Evolutionary conservation across 2,797 vertebrate species (phyloP).

Genomic region (Tenualosa thibaudeaui): DNA sequence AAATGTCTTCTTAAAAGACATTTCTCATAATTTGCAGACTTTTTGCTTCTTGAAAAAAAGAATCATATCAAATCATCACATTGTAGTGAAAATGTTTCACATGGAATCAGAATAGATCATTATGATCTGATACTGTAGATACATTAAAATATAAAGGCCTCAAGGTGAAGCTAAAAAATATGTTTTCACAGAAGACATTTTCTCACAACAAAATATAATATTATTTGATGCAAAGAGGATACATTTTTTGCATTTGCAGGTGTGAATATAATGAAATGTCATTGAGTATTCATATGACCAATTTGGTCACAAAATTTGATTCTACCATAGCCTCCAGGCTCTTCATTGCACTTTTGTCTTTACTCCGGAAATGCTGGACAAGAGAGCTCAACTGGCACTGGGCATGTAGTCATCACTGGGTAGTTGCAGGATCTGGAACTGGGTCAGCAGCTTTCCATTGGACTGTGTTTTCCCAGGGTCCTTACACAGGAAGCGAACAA

Average conservation of each 20-base stretch:
- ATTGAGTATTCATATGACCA: background rate
- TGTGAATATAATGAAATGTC: background rate
- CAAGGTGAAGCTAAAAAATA: background rate
- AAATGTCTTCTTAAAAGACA: background rate
- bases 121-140: background rate
- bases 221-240: background rate
- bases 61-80: background rate
- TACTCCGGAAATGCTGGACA: conserved; percentile 42
- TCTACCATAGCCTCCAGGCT: conserved; percentile 41
- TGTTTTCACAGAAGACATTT: background rate
- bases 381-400: conserved; percentile 12
- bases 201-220: no score
- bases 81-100: background rate
- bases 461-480: background rate
- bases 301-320: background rate
- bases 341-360: conserved; percentile 23
- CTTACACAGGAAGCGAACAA: conserved; percentile 40
- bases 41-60: background rate
- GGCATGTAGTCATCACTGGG: conserved; percentile 30
- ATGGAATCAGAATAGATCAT: background rate
- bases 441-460: conserved; percentile 18
- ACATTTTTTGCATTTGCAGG: background rate
- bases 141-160: background rate
- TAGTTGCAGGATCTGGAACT: conserved; percentile 35
- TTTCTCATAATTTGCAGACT: background rate